Evolutionary conservation across 2,113 vertebrate species (phyloP).

Genomic region (Pantherophis guttatus): DNA sequence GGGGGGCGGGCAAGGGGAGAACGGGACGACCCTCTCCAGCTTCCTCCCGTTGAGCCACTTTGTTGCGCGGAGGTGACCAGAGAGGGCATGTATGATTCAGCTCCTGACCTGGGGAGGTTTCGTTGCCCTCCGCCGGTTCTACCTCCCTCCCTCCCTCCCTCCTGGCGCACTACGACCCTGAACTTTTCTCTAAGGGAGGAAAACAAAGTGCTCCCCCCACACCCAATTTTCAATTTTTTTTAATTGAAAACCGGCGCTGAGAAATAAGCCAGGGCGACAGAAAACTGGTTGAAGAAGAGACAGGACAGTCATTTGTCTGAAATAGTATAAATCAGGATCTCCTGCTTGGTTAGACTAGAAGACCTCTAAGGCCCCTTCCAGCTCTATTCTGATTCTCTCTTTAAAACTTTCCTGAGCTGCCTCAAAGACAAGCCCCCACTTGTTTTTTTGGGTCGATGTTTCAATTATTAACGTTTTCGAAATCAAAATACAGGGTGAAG

Average conservation of each 20-base stretch:
- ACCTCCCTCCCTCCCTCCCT: background rate
- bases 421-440: background rate
- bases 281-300: background rate
- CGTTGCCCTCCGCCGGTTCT: background rate
- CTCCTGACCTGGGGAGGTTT: background rate
- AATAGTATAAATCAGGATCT: too few species aligned
- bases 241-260: background rate
- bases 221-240: too few species aligned
- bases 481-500: background rate
- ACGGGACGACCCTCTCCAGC: background rate
- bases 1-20: background rate
- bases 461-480: background rate
- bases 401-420: background rate
- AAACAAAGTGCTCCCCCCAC: background rate
- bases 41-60: background rate
- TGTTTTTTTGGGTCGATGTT: background rate
- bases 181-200: background rate
- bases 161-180: background rate
- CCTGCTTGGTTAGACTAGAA: too few species aligned
- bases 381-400: background rate
- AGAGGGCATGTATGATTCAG: accelerated
- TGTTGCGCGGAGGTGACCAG: background rate
- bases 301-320: too few species aligned
- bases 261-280: too few species aligned
- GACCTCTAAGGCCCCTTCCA: too few species aligned